A percentile compares a stretch with the other conserved stretches of the same genome.
These are phyloP conservation scores for Unio delphinus DNA, from an alignment of 2,888 invertebrate species.

Conservation along the genomic window DNA sequence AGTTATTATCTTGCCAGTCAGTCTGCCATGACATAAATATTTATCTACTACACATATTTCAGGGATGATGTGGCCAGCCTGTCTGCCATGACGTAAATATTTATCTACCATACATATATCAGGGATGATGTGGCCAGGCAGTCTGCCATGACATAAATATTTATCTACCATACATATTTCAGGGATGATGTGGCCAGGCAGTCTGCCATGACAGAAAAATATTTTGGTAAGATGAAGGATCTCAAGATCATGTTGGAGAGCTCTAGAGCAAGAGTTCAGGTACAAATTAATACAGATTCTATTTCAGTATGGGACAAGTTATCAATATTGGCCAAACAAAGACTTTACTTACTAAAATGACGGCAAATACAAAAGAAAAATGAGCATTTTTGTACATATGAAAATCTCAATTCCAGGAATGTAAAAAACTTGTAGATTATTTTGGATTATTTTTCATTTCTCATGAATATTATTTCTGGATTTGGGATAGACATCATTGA, in stretches of 20 bases:
- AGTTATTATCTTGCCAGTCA: too few species aligned
- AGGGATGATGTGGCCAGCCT: conserved; percentile 51
- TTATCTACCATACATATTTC: conserved; percentile 9
- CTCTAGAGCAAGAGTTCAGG: conserved; percentile 57
- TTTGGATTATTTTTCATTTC: too few species aligned
- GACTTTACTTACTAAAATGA: not conserved
- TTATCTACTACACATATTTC: conserved; percentile 9
- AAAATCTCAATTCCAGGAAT: too few species aligned
- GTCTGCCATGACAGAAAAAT: conserved; percentile 44
- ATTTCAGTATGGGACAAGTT: not conserved
- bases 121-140: conserved; percentile 52
- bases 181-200: conserved; percentile 52
- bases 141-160: conserved; percentile 30
- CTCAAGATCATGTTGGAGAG: conserved; percentile 62
- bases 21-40: too few species aligned
- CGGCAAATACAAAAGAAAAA: not conserved
- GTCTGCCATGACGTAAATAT: conserved; percentile 32
- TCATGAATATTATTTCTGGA: too few species aligned
- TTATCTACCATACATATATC: conserved; percentile 9
- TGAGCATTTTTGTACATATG: too few species aligned
- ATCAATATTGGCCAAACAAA: too few species aligned
- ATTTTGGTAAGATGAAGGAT: conserved; percentile 54
- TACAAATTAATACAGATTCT: conserved; percentile 6
- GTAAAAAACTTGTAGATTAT: too few species aligned
- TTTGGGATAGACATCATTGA: too few species aligned